A percentile compares a stretch with the other conserved stretches of the same genome.
phyloP scores from a whole-genome alignment of 2,888 invertebrate genomes.

The Steinernema carpocapsae region DNA sequence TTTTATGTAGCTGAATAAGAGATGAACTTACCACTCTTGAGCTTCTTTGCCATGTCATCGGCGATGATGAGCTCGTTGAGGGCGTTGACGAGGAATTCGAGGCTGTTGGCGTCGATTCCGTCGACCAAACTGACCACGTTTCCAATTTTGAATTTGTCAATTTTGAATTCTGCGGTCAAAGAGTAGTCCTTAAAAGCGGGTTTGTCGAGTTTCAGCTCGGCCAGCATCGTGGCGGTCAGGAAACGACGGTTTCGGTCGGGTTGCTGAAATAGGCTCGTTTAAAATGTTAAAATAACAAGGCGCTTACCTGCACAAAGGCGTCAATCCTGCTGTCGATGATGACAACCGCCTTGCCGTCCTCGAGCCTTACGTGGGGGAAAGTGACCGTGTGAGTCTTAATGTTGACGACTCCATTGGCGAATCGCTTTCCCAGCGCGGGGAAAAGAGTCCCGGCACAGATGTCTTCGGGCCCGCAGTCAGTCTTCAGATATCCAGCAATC shows the following conservation, averaged over 20 bases:
- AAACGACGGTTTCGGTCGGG: slow-evolving; percentile 64
- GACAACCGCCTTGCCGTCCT: slow-evolving; percentile 61
- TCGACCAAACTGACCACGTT: slow-evolving; percentile 63
- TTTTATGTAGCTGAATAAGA: no score
- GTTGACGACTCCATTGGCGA: slow-evolving; percentile 65
- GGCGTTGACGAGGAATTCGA: slow-evolving; percentile 67
- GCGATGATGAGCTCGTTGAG: slow-evolving; percentile 66
- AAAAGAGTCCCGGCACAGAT: slow-evolving; percentile 68
- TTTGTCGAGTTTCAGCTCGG: slow-evolving; percentile 62
- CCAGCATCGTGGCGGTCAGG: slow-evolving; percentile 66
- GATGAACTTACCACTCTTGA: slow-evolving; percentile 54
- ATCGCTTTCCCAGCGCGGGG: slow-evolving; percentile 60
- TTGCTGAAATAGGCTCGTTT: no score
- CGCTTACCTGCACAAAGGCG: slow-evolving; percentile 65
- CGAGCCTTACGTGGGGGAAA: slow-evolving; percentile 61
- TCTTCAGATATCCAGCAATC: slow-evolving; percentile 64
- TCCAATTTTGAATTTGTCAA: slow-evolving; percentile 66
- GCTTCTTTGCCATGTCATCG: slow-evolving; percentile 66
- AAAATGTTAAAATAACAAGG: background rate
- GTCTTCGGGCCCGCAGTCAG: slow-evolving; percentile 64
- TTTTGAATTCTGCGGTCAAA: slow-evolving; percentile 57
- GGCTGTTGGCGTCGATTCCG: slow-evolving; percentile 65
- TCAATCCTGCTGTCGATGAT: slow-evolving; percentile 65
- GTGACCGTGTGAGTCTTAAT: slow-evolving; percentile 66
- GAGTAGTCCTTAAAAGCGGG: slow-evolving; percentile 64